Base-by-base conservation (phyloP, 2,113 vertebrate genomes). In the Morphnarchus princeps region DNA sequence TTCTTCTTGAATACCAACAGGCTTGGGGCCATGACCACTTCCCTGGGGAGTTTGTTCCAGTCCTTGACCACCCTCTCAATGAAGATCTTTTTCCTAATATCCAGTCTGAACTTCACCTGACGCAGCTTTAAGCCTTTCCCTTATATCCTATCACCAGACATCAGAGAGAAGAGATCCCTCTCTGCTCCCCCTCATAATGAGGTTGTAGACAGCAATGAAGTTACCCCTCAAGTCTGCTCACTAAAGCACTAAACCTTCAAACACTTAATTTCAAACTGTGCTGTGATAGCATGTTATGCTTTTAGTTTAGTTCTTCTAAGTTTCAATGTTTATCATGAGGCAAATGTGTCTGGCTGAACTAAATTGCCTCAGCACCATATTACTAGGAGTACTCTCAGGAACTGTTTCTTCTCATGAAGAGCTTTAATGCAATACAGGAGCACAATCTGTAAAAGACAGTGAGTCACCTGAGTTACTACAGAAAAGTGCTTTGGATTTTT, bases 101-200 rank as follows among this genome's bases (percentile, higher is more conserved):
- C 4, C 36, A 25, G 0, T 38, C 17, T n/a, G 20, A 81, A 58
- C 28, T 47, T 69, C 19, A 2, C 9, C 28, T 77, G 47, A 12
- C 2, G 3, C 3, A 49, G 6, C 6, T 73, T 67, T 54, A 59
- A 49, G 16, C 7, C 31, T 43, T n/a, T 54, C 34, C 11, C 15
- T 90, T 15, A 43, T 4, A 6, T 26, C 19, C 11, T 29, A 2
- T 36, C 14, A 24, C 13, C 1, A 8, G 24, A 40, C 5, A 24
- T 7, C 0, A 34, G n/a, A 40, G 3, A 79, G 31, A 73, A 63
- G 49, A 74, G 14, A 55, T 40, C 12, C 6, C 4, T 40, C 5
- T 69, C 49, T 9, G 3, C 2, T 6, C 8, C 2, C 2, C 1
- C 7, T 65, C 31, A 9, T 13, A 38, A 45, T 22, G 31, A 82